Percentiles rank a stretch among this genome's conserved stretches.
Evolutionary conservation across 1,140 invertebrate species (phyloP).

Genomic region (Medauroidea extradentata): DNA sequence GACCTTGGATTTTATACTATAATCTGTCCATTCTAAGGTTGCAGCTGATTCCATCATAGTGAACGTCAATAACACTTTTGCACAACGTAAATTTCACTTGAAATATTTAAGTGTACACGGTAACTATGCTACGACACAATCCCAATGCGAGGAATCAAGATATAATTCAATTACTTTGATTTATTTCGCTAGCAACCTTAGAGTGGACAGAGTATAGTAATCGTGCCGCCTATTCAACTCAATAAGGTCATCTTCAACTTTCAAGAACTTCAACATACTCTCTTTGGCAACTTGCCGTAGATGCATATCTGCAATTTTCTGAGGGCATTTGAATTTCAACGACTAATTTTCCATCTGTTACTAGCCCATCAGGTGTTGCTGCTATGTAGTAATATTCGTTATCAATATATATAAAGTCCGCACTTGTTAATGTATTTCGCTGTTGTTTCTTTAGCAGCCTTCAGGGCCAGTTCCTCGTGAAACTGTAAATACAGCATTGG

Average conservation of each 20-base stretch:
- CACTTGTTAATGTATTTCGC: constrained; percentile 27
- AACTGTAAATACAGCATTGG: constrained; percentile 23
- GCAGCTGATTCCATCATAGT: too few species aligned
- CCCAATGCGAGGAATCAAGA: too few species aligned
- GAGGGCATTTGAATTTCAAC: constrained; percentile 40
- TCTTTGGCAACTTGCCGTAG: constrained; percentile 16
- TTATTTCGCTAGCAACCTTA: too few species aligned
- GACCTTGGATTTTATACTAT: constrained; percentile 42
- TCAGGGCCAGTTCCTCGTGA: constrained; percentile 31
- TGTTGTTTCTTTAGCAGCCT: constrained; percentile 21
- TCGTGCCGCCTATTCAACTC: constrained; percentile 25
- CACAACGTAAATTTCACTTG: too few species aligned
- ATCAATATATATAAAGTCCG: constrained; percentile 42
- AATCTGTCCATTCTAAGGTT: too few species aligned
- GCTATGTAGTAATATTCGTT: constrained; percentile 32
- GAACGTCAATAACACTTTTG: too few species aligned
- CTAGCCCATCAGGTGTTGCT: constrained; percentile 39
- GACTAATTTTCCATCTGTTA: constrained; percentile 34
- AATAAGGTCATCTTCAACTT: constrained; percentile 2
- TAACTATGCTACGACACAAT: too few species aligned
- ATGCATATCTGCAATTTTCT: constrained; percentile 19
- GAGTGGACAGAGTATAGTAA: constrained; percentile 35
- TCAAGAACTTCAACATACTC: background rate
- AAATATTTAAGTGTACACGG: too few species aligned
- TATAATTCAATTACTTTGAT: too few species aligned